These are phyloP conservation scores for Diceros bicornis DNA, from an alignment of 2,797 vertebrate species.

Conservation along the genomic window DNA sequence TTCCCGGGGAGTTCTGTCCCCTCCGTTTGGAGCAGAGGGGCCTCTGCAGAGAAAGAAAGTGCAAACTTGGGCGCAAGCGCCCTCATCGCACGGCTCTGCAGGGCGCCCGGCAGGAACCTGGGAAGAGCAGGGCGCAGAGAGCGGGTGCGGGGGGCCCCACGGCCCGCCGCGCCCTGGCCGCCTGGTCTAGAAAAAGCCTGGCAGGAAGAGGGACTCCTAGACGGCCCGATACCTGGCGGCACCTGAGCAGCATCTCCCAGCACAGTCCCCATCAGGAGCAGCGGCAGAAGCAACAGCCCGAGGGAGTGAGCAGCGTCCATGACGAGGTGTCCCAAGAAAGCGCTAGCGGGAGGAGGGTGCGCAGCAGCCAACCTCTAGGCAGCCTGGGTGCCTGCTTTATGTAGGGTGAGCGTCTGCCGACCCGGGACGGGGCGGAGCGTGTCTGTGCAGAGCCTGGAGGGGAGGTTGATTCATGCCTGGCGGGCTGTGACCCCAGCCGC, in stretches of 20 bases:
- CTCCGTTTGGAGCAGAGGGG: not conserved
- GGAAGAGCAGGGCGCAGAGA: not conserved
- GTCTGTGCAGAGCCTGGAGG: not conserved
- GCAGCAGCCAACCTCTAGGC: not conserved
- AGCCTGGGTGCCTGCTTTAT: slow-evolving; percentile 25
- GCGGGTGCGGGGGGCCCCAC: not conserved
- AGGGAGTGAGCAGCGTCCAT: not conserved
- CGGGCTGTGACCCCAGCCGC: not conserved
- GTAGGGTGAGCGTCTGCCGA: not conserved
- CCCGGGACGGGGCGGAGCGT: slow-evolving; percentile 62
- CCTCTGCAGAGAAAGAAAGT: not conserved
- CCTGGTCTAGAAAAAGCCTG: not conserved
- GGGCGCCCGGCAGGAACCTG: not conserved
- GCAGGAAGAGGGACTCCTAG: no score
- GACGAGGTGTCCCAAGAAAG: not conserved
- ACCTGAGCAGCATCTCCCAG: not conserved
- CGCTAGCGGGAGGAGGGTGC: rapidly evolving
- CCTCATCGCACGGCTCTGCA: not conserved
- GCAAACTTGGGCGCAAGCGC: no score
- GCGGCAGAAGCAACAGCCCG: not conserved
- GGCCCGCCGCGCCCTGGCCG: not conserved
- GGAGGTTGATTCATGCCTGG: not conserved
- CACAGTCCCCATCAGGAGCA: not conserved
- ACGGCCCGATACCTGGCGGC: slow-evolving; percentile 36
- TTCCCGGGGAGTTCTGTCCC: not conserved